phyloP scores from a whole-genome alignment of 2,113 vertebrate species.

The Pluvianellus socialis region DNA sequence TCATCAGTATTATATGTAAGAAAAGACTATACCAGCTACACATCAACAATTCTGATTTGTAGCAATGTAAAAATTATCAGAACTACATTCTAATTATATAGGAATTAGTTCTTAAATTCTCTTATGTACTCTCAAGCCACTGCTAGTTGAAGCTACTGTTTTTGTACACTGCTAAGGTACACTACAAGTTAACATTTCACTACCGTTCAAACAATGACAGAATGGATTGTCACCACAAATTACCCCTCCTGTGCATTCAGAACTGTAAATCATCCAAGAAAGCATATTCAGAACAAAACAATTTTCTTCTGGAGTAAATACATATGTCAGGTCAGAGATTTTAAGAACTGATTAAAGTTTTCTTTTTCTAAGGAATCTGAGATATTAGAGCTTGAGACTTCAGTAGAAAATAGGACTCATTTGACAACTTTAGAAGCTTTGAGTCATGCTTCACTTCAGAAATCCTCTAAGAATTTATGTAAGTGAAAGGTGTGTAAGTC shows the following conservation, averaged over 20 bases:
- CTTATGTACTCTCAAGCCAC: not conserved
- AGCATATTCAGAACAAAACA: not conserved
- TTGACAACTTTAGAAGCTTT: not conserved
- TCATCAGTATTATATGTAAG: not conserved
- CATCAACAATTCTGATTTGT: not conserved
- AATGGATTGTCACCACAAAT: not conserved
- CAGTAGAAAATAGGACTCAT: not conserved
- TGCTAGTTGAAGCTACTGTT: not conserved
- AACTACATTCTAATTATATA: not conserved
- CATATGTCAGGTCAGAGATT: not conserved
- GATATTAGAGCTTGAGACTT: not conserved
- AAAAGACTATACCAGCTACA: not conserved
- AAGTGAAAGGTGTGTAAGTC: not conserved
- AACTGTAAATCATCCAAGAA: not conserved
- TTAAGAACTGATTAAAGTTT: not conserved
- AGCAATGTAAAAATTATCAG: not conserved
- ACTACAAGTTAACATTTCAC: not conserved
- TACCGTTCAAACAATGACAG: not conserved
- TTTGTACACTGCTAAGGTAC: not conserved
- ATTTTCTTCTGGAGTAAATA: not conserved
- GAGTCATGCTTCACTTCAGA: not conserved
- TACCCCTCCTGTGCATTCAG: not conserved
- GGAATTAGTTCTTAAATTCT: not conserved
- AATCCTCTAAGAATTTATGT: not conserved
- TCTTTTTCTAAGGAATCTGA: not conserved